A percentile compares a stretch with the other conserved stretches of the same genome.
phyloP scores from a whole-genome alignment of 2,797 vertebrate genomes.

The Ara ararauna region DNA sequence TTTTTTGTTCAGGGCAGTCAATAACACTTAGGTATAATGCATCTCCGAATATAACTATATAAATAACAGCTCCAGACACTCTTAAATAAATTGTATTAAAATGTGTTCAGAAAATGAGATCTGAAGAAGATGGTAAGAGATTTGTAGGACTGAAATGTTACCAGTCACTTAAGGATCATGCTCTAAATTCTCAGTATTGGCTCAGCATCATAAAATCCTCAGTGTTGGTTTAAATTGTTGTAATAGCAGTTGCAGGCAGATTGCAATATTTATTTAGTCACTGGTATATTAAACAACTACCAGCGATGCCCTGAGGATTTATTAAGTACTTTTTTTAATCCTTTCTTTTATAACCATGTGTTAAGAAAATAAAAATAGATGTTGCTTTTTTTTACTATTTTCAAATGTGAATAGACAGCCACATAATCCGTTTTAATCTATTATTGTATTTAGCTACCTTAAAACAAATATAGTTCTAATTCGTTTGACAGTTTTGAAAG shows the following conservation, averaged over 20 bases:
- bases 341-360: neutral
- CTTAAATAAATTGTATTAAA: neutral
- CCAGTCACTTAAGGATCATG: neutral
- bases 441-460: neutral
- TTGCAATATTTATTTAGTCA: neutral
- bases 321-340: neutral
- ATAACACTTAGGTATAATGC: neutral
- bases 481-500: neutral
- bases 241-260: neutral
- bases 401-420: neutral
- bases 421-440: conserved; percentile 5
- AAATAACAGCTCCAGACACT: neutral
- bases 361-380: conserved; percentile 36
- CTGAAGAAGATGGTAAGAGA: conserved; percentile 6
- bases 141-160: conserved; percentile 2
- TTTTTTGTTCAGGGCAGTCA: neutral
- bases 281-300: neutral
- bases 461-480: conserved; percentile 43
- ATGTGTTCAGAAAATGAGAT: neutral
- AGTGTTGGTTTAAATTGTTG: neutral
- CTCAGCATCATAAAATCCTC: neutral
- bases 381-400: neutral
- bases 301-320: neutral
- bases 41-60: neutral
- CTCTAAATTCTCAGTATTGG: neutral